phyloP scores from a whole-genome alignment of 2,888 invertebrate genomes.

The Stenolophus ochropezus region DNA sequence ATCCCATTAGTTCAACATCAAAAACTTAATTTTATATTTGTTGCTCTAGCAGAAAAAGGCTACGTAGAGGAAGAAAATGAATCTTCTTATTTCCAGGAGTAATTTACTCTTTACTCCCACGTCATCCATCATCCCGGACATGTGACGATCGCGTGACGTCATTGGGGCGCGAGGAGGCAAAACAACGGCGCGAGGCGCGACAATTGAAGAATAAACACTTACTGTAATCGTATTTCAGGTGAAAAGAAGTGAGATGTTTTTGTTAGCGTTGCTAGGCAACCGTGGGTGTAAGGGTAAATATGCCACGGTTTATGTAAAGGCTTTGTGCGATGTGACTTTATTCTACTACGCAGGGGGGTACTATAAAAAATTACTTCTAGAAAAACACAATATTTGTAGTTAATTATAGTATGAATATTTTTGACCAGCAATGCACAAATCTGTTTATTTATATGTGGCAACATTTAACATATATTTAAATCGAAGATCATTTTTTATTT shows the following conservation, averaged over 20 bases:
- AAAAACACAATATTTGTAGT: too few species aligned
- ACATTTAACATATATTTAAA: too few species aligned
- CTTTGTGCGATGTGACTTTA: slow-evolving; percentile 7
- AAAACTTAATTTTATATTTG: slow-evolving; percentile 38
- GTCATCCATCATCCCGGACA: slow-evolving; percentile 33
- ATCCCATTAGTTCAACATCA: slow-evolving; percentile 11
- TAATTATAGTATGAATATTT: too few species aligned
- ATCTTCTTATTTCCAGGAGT: slow-evolving; percentile 4
- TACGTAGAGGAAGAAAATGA: slow-evolving; percentile 23
- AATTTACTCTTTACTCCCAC: slow-evolving; percentile 23
- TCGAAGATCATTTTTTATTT: too few species aligned
- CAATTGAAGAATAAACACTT: slow-evolving; percentile 27
- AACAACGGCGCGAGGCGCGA: neutral
- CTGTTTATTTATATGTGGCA: too few species aligned
- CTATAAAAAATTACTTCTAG: too few species aligned
- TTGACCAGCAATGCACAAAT: too few species aligned
- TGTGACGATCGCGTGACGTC: slow-evolving; percentile 32
- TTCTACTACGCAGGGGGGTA: neutral
- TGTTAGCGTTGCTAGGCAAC: slow-evolving; percentile 14
- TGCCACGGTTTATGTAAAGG: slow-evolving; percentile 1
- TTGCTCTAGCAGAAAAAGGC: slow-evolving; percentile 3
- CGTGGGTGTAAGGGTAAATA: neutral
- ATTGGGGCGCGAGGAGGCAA: neutral
- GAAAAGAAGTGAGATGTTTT: slow-evolving; percentile 10
- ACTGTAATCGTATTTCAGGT: slow-evolving; percentile 11